phyloP scores from a whole-genome alignment of 2,888 invertebrate species.

The Mactromeris polynyma region DNA sequence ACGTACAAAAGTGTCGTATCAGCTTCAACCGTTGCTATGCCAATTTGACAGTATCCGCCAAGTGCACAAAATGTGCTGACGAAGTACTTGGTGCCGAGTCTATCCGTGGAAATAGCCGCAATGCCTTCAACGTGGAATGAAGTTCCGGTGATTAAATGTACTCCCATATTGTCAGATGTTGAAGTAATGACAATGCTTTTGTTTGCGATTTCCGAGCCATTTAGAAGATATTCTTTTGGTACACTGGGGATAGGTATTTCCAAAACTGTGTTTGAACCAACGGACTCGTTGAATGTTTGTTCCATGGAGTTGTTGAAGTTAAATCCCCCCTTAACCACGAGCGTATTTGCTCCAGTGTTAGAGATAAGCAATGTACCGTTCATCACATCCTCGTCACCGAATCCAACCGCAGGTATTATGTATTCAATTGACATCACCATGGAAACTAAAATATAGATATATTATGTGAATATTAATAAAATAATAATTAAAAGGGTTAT shows the following conservation, averaged over 20 bases:
- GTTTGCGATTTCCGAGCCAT: slow-evolving; percentile 30
- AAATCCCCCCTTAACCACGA: not conserved
- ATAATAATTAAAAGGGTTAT: too few species aligned
- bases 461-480: not conserved
- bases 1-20: slow-evolving; percentile 48
- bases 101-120: slow-evolving; percentile 24
- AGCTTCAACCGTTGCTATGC: slow-evolving; percentile 28
- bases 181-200: slow-evolving; percentile 13
- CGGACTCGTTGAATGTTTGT: not conserved
- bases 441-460: not conserved
- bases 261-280: not conserved
- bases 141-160: slow-evolving; percentile 13
- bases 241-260: not conserved
- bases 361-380: not conserved
- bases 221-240: not conserved
- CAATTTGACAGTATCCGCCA: slow-evolving; percentile 61
- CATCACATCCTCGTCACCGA: not conserved
- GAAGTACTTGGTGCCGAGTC: slow-evolving; percentile 55
- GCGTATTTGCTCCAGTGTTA: not conserved
- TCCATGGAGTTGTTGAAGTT: not conserved
- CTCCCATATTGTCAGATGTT: not conserved
- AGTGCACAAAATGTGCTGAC: slow-evolving; percentile 61
- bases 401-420: not conserved
- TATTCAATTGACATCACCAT: not conserved
- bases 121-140: slow-evolving; percentile 52